phyloP scores from a whole-genome alignment of 2,888 invertebrate genomes.

The Thereva unica region DNA sequence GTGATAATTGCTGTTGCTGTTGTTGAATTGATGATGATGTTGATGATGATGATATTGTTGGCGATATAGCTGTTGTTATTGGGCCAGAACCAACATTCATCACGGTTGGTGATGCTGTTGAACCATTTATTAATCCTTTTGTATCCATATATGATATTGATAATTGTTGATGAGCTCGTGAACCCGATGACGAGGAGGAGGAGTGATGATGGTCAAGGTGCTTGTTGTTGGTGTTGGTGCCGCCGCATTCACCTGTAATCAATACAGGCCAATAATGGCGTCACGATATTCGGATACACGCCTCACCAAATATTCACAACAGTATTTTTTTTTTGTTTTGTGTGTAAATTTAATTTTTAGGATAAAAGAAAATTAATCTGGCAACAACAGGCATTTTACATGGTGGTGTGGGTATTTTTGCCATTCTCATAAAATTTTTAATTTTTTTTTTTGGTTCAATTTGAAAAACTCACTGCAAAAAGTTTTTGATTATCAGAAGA shows the following conservation, averaged over 20 bases:
- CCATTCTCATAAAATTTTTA: background rate
- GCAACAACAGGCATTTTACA: slow-evolving; percentile 25
- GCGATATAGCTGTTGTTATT: slow-evolving; percentile 46
- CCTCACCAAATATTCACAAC: slow-evolving; percentile 32
- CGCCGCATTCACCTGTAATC: slow-evolving; percentile 45
- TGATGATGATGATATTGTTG: slow-evolving; percentile 38
- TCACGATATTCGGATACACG: slow-evolving; percentile 42
- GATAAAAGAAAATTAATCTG: slow-evolving; percentile 12
- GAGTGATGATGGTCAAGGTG: background rate
- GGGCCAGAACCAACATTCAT: slow-evolving; percentile 35
- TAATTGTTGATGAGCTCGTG: slow-evolving; percentile 40
- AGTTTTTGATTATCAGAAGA: background rate
- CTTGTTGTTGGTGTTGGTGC: slow-evolving; percentile 41
- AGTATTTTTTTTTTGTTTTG: too few relatives aligned
- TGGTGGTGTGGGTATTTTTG: slow-evolving; percentile 6
- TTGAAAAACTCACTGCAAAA: slow-evolving; percentile 11
- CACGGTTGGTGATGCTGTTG: slow-evolving; percentile 42
- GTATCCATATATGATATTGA: slow-evolving; percentile 43
- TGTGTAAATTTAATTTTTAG: slow-evolving; percentile 15
- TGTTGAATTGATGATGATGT: slow-evolving; percentile 1
- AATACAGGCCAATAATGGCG: slow-evolving; percentile 45
- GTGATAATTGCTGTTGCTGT: slow-evolving; percentile 36
- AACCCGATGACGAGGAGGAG: slow-evolving; percentile 44
- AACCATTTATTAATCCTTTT: slow-evolving; percentile 45
- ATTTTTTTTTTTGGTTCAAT: slow-evolving; percentile 5